Evolutionary conservation across 2,888 invertebrate genomes (phyloP).

Genomic region (Nowickia ferox): DNA sequence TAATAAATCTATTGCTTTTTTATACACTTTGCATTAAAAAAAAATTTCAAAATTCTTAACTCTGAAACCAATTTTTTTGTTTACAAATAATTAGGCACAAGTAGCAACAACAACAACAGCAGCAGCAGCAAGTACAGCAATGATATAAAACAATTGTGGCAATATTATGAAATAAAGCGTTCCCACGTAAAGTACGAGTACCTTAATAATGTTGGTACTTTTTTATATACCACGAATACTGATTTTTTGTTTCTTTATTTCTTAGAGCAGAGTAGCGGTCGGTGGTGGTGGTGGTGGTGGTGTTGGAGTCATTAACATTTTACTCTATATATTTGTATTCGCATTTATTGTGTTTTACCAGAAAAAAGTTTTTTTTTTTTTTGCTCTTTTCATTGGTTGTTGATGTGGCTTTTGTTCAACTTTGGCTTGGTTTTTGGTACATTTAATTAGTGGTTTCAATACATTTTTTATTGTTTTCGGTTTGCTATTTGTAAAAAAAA

Average conservation of each 20-base stretch:
- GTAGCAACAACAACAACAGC: slow-evolving; percentile 3
- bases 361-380: slow-evolving; percentile 31
- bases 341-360: slow-evolving; percentile 36
- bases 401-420: slow-evolving; percentile 35
- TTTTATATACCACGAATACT: neutral
- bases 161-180: slow-evolving; percentile 61
- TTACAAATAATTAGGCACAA: neutral
- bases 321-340: slow-evolving; percentile 65
- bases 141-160: slow-evolving; percentile 57
- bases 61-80: slow-evolving; percentile 8
- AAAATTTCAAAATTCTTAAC: slow-evolving; percentile 57
- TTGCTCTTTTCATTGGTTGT: neutral
- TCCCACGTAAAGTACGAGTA: slow-evolving; percentile 68
- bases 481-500: slow-evolving; percentile 3
- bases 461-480: slow-evolving; percentile 19
- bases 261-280: neutral
- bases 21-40: slow-evolving; percentile 1
- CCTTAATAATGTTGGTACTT: slow-evolving; percentile 35
- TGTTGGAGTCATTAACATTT: slow-evolving; percentile 55
- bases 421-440: slow-evolving; percentile 39
- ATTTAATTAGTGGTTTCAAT: slow-evolving; percentile 70
- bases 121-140: slow-evolving; percentile 4
- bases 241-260: slow-evolving; percentile 2
- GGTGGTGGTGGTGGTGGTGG: neutral
- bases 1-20: neutral